A percentile compares a stretch with the other conserved stretches of the same genome.
These are phyloP conservation scores for Anoura caudifer DNA, from an alignment of 2,113 vertebrate genomes.

Conservation along the genomic window DNA sequence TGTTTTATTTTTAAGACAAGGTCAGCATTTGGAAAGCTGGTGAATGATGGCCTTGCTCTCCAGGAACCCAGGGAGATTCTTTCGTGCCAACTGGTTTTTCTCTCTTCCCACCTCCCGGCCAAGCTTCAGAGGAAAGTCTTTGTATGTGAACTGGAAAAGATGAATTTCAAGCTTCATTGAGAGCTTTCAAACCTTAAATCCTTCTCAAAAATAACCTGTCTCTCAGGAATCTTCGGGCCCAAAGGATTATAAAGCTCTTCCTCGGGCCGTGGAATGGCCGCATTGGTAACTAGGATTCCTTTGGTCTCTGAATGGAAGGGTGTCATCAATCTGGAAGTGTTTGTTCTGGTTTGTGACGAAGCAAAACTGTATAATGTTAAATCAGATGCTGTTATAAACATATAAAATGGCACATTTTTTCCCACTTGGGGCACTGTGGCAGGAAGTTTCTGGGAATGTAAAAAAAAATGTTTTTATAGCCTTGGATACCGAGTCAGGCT, in stretches of 20 bases:
- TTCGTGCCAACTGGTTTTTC: background rate
- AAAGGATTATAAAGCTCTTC: conserved; percentile 64
- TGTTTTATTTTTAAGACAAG: background rate
- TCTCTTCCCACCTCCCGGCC: background rate
- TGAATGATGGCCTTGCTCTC: background rate
- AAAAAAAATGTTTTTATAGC: conserved; percentile 1
- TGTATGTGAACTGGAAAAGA: conserved; percentile 47
- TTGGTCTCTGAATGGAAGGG: conserved; percentile 76
- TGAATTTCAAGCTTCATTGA: conserved; percentile 59
- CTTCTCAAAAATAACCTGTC: conserved; percentile 70
- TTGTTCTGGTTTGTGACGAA: conserved; percentile 80
- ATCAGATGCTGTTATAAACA: conserved; percentile 79
- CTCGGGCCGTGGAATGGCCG: conserved; percentile 67
- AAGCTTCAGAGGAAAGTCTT: background rate
- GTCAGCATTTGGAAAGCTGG: background rate
- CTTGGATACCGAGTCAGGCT: background rate
- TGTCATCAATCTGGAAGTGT: conserved; percentile 82
- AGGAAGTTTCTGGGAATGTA: conserved; percentile 67
- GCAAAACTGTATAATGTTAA: conserved; percentile 74
- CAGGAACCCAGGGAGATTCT: background rate
- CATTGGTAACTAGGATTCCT: conserved; percentile 79
- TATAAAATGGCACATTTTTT: conserved; percentile 57
- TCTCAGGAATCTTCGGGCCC: conserved; percentile 71
- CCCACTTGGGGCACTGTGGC: conserved; percentile 71
- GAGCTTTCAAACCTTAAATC: conserved; percentile 75